Evolutionary conservation across 2,888 invertebrate genomes (phyloP).

Genomic region (Leptopterna dolabrata): DNA sequence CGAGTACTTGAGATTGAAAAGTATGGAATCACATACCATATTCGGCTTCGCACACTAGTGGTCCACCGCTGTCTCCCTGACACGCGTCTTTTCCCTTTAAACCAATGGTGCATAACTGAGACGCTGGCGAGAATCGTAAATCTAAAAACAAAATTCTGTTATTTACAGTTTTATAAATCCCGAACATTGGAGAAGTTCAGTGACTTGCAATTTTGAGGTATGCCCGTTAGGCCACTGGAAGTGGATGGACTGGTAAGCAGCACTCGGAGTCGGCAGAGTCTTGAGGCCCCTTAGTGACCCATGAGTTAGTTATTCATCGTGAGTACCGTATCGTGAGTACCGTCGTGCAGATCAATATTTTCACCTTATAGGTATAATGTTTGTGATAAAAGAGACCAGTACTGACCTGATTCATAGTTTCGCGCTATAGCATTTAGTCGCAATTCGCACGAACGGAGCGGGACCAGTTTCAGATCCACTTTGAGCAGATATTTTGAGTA

Average conservation of each 20-base stretch:
- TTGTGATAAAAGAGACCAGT: background rate
- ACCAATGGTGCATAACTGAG: background rate
- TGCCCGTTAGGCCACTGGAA: no score
- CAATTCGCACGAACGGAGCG: background rate
- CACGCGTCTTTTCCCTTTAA: background rate
- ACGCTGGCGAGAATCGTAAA: background rate
- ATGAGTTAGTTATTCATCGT: no score
- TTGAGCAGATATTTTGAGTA: background rate
- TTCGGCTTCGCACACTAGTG: background rate
- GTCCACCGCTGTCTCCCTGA: background rate
- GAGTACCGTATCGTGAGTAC: no score
- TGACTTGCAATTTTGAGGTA: no score
- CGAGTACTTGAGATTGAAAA: no score
- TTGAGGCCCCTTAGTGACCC: no score
- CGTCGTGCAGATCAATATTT: no score
- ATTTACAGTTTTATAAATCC: background rate
- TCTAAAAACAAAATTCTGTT: background rate
- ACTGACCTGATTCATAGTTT: background rate
- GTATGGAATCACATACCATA: no score
- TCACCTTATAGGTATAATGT: no score
- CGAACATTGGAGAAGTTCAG: no score
- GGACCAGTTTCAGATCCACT: background rate
- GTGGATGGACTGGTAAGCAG: no score
- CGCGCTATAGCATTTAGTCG: background rate
- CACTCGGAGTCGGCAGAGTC: no score